Conservation (phyloP, 2,113 vertebrate species). For the Toxostoma redivivum region DNA sequence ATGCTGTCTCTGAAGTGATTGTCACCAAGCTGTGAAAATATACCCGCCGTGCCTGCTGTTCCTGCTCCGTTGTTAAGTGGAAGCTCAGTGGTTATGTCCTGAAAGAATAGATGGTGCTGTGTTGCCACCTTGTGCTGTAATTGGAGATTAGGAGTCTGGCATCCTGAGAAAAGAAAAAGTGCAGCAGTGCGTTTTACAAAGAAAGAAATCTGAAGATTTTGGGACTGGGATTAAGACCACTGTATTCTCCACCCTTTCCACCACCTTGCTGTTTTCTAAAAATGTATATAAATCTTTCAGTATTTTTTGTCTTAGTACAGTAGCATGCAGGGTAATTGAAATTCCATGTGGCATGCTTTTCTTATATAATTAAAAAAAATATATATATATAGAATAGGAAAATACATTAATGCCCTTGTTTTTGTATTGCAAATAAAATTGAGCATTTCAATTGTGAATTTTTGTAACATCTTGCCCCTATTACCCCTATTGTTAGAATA, state of each 20-base stretch:
- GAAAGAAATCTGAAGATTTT: background rate
- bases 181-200: background rate
- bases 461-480: background rate
- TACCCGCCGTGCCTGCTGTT: background rate
- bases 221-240: background rate
- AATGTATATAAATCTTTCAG: background rate
- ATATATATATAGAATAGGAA: background rate
- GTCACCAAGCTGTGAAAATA: background rate
- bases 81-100: background rate
- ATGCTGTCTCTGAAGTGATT: background rate
- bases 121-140: conserved; percentile 62
- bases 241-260: background rate
- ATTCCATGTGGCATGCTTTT: background rate
- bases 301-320: background rate
- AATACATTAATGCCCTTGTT: background rate
- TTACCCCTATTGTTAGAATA: background rate
- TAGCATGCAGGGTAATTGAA: background rate
- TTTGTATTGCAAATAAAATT: background rate
- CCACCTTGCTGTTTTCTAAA: background rate
- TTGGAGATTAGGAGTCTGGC: background rate
- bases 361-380: background rate
- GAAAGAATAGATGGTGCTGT: background rate
- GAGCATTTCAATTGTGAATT: background rate
- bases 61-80: background rate
- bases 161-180: background rate